Conservation (phyloP, 53 echinoderm and acorn worm genomes). For the Holothuria scabra region DNA sequence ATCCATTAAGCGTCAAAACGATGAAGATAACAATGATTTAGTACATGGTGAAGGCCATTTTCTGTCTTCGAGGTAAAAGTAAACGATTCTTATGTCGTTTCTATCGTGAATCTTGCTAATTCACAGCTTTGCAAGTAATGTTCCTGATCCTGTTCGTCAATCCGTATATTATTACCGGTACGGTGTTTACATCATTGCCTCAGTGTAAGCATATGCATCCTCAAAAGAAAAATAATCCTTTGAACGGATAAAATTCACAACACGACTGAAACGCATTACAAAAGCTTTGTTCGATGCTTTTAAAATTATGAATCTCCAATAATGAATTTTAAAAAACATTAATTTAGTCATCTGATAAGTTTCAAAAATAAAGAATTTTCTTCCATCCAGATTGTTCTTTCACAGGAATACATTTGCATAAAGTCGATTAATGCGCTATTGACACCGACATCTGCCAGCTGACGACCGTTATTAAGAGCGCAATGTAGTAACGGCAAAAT, state of each 20-base stretch:
- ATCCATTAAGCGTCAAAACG: conserved; percentile 83
- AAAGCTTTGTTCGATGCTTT: too few relatives aligned
- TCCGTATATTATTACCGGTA: too few relatives aligned
- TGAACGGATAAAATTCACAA: too few relatives aligned
- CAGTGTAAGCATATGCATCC: not conserved
- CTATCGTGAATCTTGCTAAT: not conserved
- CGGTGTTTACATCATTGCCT: too few relatives aligned
- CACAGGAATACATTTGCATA: conserved; percentile 6
- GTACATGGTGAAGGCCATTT: conserved; percentile 92
- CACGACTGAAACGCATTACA: too few relatives aligned
- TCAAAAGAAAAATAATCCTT: not conserved
- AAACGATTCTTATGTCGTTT: conserved; percentile 29
- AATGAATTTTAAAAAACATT: too few relatives aligned
- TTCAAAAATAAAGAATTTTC: not conserved
- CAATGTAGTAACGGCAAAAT: conserved; percentile 1
- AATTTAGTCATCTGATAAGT: too few relatives aligned
- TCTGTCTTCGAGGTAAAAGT: conserved; percentile 32
- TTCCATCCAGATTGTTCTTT: not conserved
- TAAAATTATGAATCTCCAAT: too few relatives aligned
- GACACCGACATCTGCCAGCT: not conserved
- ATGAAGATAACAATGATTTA: conserved; percentile 82
- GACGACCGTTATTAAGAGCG: conserved; percentile 38
- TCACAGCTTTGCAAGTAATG: not conserved
- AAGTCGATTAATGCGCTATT: not conserved
- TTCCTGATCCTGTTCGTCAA: too few relatives aligned